Percentiles rank a stretch among this genome's conserved stretches.
phyloP scores from a whole-genome alignment of 2,113 vertebrate species.

The Petroica traversi region DNA sequence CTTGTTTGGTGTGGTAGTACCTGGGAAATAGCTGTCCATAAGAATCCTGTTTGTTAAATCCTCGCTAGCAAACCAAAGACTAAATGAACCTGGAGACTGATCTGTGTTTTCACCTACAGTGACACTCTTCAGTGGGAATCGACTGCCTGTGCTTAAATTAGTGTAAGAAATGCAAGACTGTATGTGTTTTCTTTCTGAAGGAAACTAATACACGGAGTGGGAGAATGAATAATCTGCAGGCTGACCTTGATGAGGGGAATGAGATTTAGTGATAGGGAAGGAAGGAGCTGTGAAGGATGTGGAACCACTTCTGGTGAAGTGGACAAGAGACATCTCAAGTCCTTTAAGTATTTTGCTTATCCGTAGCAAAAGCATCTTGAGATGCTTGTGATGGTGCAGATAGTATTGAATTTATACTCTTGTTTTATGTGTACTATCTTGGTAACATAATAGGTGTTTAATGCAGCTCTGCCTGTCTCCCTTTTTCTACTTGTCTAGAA shows the following conservation, averaged over 20 bases:
- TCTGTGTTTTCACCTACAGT: neutral
- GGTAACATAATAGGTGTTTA: neutral
- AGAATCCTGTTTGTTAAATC: neutral
- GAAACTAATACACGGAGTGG: neutral
- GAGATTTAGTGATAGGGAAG: neutral
- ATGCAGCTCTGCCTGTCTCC: neutral
- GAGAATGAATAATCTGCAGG: neutral
- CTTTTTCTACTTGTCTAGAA: conserved; percentile 21
- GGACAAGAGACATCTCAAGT: neutral
- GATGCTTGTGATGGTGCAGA: neutral
- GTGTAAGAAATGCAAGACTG: neutral
- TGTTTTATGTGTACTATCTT: neutral
- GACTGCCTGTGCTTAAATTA: neutral
- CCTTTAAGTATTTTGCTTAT: neutral
- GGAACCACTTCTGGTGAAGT: neutral
- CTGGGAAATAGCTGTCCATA: neutral
- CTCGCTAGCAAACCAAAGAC: neutral
- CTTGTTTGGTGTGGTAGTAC: neutral
- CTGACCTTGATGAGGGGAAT: neutral
- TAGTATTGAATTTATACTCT: neutral
- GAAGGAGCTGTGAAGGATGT: neutral
- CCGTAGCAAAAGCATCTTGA: neutral
- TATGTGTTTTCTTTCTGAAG: neutral
- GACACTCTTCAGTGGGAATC: neutral
- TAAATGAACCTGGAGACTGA: neutral